Evolutionary conservation across 2,113 vertebrate genomes (phyloP).

Genomic region (Hemiprocne comata): DNA sequence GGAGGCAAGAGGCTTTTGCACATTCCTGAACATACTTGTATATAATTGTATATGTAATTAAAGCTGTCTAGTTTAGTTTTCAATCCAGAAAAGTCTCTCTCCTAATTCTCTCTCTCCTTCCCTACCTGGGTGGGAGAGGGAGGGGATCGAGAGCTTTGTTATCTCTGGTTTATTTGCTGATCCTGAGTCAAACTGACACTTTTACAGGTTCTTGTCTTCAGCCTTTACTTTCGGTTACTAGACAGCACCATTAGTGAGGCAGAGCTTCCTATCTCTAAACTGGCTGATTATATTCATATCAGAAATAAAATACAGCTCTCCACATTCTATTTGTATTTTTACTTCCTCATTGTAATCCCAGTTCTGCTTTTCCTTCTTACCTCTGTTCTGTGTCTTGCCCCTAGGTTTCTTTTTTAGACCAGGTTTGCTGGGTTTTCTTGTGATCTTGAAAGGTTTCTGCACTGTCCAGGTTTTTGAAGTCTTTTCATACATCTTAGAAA

Average conservation of each 20-base stretch:
- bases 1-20: no score
- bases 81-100: no score
- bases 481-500: background rate
- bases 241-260: background rate
- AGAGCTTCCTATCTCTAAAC: background rate
- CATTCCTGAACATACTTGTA: no score
- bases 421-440: background rate
- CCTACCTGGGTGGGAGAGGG: no score
- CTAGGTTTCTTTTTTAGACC: background rate
- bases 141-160: no score
- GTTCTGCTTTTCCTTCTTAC: constrained; percentile 1
- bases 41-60: no score
- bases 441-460: background rate
- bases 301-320: constrained; percentile 31
- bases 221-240: background rate
- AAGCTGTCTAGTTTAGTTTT: no score
- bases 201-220: background rate
- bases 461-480: background rate
- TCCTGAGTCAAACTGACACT: no score
- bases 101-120: no score
- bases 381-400: background rate
- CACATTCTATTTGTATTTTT: constrained; percentile 32
- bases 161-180: no score
- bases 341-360: background rate
- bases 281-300: background rate